Percentiles rank a stretch among this genome's conserved stretches.
Conservation (phyloP, 1,140 invertebrate species). For the Achroia grisella region DNA sequence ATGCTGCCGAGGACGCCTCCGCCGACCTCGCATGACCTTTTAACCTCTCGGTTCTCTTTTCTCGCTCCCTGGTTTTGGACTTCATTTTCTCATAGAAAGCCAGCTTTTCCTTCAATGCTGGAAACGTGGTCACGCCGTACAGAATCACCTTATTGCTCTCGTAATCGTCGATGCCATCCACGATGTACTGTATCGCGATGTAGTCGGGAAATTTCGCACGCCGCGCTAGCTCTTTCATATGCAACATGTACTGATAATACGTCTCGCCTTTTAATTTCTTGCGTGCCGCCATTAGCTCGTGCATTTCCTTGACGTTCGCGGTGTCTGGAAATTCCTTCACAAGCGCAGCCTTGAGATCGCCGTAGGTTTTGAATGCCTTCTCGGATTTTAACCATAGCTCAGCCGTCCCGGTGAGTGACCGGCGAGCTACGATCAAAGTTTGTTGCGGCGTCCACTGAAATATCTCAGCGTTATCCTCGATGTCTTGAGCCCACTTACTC, state of each 20-base stretch:
- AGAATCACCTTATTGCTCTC: conserved; percentile 16
- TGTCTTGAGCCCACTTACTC: conserved; percentile 11
- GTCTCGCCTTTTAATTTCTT: no score
- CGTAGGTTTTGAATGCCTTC: conserved; percentile 2
- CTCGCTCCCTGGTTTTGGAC: background rate
- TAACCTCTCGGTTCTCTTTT: background rate
- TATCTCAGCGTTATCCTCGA: conserved; percentile 12
- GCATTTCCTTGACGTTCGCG: no score
- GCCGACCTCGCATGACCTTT: background rate
- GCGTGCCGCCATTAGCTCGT: no score
- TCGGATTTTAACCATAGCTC: conserved; percentile 11
- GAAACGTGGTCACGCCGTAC: conserved; percentile 10
- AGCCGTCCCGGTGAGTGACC: conserved; percentile 13
- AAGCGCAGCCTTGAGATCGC: conserved; percentile 5
- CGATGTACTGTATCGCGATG: conserved; percentile 20
- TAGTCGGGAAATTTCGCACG: conserved; percentile 18
- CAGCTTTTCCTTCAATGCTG: conserved; percentile 12
- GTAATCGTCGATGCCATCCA: conserved; percentile 17
- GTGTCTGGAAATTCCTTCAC: conserved; percentile 14
- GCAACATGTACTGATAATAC: conserved; percentile 8
- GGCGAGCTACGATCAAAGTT: conserved; percentile 10
- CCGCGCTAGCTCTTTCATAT: conserved; percentile 18
- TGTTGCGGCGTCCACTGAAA: conserved; percentile 12
- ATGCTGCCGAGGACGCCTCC: no score
- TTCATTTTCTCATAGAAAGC: conserved; percentile 8